Evolutionary conservation across 2,797 vertebrate genomes (phyloP).

Genomic region (Holocentrus rufus): DNA sequence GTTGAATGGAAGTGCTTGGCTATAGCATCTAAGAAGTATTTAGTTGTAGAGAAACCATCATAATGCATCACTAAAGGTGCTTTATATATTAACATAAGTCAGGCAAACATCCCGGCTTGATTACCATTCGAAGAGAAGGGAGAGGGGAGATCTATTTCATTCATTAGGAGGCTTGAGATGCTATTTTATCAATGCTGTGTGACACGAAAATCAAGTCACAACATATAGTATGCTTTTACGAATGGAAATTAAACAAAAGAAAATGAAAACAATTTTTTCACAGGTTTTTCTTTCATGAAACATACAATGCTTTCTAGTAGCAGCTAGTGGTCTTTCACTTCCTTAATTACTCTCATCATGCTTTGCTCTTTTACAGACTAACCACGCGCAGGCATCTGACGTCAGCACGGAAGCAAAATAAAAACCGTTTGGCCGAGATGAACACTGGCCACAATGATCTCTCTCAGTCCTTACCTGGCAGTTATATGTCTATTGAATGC

Average conservation of each 20-base stretch:
- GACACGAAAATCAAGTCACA: no score
- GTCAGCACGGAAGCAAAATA: constrained; percentile 58
- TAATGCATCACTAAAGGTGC: no score
- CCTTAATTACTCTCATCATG: constrained; percentile 25
- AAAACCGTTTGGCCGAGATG: constrained; percentile 19
- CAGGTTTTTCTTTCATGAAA: no score
- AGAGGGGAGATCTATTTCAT: no score
- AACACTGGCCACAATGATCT: constrained; percentile 59
- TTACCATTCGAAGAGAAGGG: no score
- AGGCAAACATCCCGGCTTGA: background rate
- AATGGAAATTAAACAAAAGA: no score
- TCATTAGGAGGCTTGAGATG: no score
- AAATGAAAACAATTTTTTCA: no score
- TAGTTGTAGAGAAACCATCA: no score
- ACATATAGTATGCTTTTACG: no score
- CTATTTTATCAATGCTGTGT: no score
- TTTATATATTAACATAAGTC: background rate
- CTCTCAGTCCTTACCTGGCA: constrained; percentile 2
- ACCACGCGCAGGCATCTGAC: constrained; percentile 44
- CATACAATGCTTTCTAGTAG: no score
- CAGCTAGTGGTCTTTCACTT: constrained; percentile 58
- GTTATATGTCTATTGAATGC: constrained; percentile 18
- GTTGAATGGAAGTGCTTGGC: background rate
- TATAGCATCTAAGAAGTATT: background rate
- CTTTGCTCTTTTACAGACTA: background rate